A percentile compares a stretch with the other conserved stretches of the same genome.
Conservation (phyloP, 2,888 invertebrate genomes). For the Corbicula japonica region DNA sequence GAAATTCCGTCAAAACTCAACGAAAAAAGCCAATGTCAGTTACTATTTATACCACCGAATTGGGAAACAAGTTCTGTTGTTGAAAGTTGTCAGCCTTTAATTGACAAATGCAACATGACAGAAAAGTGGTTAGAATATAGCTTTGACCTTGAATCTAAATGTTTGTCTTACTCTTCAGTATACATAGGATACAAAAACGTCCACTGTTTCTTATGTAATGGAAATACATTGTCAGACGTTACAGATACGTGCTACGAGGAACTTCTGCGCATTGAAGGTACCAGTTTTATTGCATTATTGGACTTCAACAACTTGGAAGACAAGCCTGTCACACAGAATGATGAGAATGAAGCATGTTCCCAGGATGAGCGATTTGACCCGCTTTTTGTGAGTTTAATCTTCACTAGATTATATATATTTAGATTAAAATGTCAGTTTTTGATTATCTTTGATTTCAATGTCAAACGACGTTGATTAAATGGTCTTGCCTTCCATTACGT, state of each 20-base stretch:
- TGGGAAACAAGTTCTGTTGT: neutral
- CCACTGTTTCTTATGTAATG: slow-evolving; percentile 55
- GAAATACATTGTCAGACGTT: slow-evolving; percentile 1
- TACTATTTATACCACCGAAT: slow-evolving; percentile 5
- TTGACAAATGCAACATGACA: slow-evolving; percentile 51
- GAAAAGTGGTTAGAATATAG: slow-evolving; percentile 39
- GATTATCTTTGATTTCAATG: no score
- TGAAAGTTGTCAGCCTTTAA: slow-evolving; percentile 22
- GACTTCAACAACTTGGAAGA: slow-evolving; percentile 39
- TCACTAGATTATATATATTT: no score
- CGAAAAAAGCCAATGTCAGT: neutral
- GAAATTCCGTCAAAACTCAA: neutral
- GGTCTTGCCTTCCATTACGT: no score
- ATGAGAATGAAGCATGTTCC: no score
- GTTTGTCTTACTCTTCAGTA: slow-evolving; percentile 40
- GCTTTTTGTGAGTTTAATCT: no score
- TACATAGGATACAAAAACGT: slow-evolving; percentile 49
- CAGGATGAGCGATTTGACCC: no score
- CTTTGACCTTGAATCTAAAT: slow-evolving; percentile 30
- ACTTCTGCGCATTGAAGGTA: neutral
- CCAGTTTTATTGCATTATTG: slow-evolving; percentile 21
- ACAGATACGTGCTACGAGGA: neutral
- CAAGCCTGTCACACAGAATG: no score
- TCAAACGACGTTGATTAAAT: no score
- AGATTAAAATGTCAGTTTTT: no score